A percentile compares a stretch with the other conserved stretches of the same genome.
These are phyloP conservation scores for Nycticebus coucang DNA, from an alignment of 2,113 vertebrate genomes.

Conservation along the genomic window DNA sequence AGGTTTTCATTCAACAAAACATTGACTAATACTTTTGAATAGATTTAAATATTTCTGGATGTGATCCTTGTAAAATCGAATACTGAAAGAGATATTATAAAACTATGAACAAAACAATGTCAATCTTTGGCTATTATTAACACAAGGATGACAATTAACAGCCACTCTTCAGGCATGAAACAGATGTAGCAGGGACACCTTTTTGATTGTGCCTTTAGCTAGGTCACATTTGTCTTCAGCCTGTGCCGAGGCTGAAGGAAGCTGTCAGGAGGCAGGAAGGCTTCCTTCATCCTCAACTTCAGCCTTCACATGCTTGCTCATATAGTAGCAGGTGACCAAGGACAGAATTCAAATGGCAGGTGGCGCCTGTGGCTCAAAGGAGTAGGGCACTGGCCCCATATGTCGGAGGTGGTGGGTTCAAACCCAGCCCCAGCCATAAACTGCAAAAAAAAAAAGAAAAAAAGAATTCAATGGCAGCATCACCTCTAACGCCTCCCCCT, in stretches of 20 bases:
- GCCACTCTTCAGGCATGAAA: neutral
- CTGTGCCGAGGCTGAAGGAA: neutral
- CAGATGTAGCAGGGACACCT: neutral
- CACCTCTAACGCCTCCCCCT: neutral
- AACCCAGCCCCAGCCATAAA: too few relatives aligned
- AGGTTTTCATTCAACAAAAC: neutral
- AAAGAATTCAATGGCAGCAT: neutral
- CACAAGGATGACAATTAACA: neutral
- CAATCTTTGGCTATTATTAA: neutral
- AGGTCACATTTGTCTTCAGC: neutral
- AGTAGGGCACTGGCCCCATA: too few relatives aligned
- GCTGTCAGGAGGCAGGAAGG: neutral
- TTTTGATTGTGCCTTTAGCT: neutral
- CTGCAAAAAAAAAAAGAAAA: too few relatives aligned
- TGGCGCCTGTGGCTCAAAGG: too few relatives aligned
- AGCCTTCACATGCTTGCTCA: neutral
- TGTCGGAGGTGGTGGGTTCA: too few relatives aligned
- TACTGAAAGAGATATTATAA: neutral
- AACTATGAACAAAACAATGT: neutral
- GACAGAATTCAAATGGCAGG: neutral
- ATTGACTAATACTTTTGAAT: neutral
- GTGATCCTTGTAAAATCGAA: constrained; percentile 6
- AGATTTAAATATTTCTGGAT: constrained; percentile 1
- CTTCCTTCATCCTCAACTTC: neutral
- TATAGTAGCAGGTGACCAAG: neutral